phyloP scores from a whole-genome alignment of 2,113 vertebrate species.

The Scomber colias region DNA sequence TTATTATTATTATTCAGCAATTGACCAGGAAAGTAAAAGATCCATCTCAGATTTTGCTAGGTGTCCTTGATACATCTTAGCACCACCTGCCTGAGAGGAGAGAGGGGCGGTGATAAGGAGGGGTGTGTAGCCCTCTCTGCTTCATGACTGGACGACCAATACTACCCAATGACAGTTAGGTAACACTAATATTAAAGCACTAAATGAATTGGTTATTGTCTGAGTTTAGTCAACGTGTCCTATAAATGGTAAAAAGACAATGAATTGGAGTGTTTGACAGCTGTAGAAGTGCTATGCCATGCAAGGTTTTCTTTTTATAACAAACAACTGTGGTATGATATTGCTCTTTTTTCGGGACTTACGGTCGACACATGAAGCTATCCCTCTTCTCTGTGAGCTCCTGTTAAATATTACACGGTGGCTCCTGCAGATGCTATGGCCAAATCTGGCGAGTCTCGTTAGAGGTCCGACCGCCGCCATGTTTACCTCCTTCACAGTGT shows the following conservation, averaged over 20 bases:
- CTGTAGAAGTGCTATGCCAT: neutral
- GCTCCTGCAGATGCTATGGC: conserved; percentile 62
- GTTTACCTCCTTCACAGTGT: conserved; percentile 45
- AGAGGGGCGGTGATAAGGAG: conserved; percentile 31
- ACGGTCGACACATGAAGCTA: conserved; percentile 85
- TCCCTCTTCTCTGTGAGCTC: conserved; percentile 69
- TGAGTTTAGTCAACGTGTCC: neutral
- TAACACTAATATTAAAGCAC: neutral
- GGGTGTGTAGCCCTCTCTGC: conserved; percentile 46
- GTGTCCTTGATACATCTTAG: neutral
- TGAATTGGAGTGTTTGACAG: accelerated
- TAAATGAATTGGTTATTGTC: too few relatives aligned
- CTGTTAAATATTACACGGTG: conserved; percentile 51
- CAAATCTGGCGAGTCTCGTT: conserved; percentile 54
- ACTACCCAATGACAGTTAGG: conserved; percentile 40
- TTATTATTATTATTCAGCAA: too few relatives aligned
- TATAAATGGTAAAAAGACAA: neutral
- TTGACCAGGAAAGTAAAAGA: neutral
- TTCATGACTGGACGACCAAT: conserved; percentile 42
- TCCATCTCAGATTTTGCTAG: neutral
- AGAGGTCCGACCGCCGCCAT: conserved; percentile 79
- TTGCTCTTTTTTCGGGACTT: conserved; percentile 53
- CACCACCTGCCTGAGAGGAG: neutral
- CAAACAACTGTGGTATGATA: neutral
- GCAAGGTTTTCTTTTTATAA: neutral